Evolutionary conservation across 2,113 vertebrate genomes (phyloP), one percentile per base, ranked within the genome.

Genomic region (Mirza zaza): DNA sequence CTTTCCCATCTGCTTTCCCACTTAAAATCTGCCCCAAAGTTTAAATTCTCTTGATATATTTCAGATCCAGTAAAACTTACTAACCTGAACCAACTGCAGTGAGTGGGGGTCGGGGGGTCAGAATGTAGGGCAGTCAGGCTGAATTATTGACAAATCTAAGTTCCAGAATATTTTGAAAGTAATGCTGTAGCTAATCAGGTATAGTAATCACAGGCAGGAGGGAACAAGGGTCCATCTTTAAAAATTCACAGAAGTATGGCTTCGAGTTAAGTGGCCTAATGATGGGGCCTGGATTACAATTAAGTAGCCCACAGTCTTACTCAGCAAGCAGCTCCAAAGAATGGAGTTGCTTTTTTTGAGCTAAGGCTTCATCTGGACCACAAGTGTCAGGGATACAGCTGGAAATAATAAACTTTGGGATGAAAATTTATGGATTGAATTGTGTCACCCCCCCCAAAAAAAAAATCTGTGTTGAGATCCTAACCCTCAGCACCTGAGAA

Each of bases 1-100:
- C 95, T 98, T 96, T 98, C 65, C 95, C 84, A 94, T 91, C 50
- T 97, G 97, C 87, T 97, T 97, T 97, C 91, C 63, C 91, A 95
- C 79, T 94, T 87, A 80, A 98, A 98, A 96, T 96, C 95, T 91
- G 92, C 88, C 91, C 71, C 52, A 95, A 98, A 96, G 79, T 97
- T 96, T 90, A 42, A 57, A 42, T 86, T 88, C 87, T 76, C 39
- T 80, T 94, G 45, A 65, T 96, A 32, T 94, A 34, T 82, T 93
- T 96, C 55, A 42, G 34, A 82, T 71, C 14, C 39, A 95, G 45
- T 76, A 77, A 85, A 95, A 93, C 4, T 70, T 79, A 73, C 25
- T 25, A 89, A 81, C 25, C 1, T 86, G 65, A 42, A 71, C 27
- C 57, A 89, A 81, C 36, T 75, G 45, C 8, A 48, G 3, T 52